Evolutionary conservation across 64 coral and sea anemone species (phyloP).

Genomic region (Stichodactyla helianthus): DNA sequence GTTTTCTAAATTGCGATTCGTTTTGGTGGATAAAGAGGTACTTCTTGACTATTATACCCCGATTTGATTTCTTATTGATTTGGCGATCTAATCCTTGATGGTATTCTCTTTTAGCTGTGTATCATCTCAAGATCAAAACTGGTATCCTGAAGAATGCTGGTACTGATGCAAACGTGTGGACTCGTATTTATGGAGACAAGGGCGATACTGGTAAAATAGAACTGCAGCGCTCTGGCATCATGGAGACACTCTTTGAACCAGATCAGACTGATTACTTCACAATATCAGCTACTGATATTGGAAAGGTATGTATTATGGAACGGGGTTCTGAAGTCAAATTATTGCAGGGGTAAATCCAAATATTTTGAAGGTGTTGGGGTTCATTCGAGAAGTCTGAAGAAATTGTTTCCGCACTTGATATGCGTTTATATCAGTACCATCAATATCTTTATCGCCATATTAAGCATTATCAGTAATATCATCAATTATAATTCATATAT

Average conservation of each 20-base stretch:
- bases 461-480: no score
- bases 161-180: constrained; percentile 83
- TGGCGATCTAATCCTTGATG: neutral
- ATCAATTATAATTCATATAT: no score
- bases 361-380: no score
- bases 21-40: neutral
- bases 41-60: neutral
- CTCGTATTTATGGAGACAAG: constrained; percentile 86
- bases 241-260: constrained; percentile 89
- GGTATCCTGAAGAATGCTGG: constrained; percentile 69
- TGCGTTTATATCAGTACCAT: no score
- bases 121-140: constrained; percentile 84
- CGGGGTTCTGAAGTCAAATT: no score
- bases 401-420: no score
- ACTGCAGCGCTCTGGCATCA: constrained; percentile 78
- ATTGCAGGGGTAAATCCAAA: no score
- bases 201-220: constrained; percentile 82
- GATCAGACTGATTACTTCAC: constrained; percentile 94
- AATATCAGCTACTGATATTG: constrained; percentile 83
- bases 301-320: constrained; percentile 46
- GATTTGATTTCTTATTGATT: neutral
- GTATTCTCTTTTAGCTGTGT: constrained; percentile 34
- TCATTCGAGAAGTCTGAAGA: no score
- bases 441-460: no score
- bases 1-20: no score